These are phyloP conservation scores for Intellagama lesueurii DNA, from an alignment of 2,797 vertebrate species.

Conservation along the genomic window DNA sequence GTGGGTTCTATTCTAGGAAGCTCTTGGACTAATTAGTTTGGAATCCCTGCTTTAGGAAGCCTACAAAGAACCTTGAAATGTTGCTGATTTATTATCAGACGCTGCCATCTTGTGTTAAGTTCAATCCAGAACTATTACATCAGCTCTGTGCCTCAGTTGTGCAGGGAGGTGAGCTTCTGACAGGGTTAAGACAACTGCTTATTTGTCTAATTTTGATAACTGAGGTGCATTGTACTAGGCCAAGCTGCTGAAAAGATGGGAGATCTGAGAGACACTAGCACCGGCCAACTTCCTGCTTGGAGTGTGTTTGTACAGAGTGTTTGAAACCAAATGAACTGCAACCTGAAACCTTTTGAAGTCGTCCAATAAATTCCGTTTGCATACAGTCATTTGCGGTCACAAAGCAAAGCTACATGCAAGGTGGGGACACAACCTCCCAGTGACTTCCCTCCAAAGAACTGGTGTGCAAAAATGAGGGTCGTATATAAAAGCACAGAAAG, in stretches of 20 bases:
- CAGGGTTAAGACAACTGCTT: not conserved
- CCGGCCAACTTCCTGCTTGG: not conserved
- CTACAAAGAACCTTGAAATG: not conserved
- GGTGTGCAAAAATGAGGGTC: not conserved
- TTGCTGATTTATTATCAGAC: not conserved
- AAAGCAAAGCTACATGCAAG: not conserved
- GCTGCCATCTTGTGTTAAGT: constrained; percentile 24
- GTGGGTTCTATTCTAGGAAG: constrained; percentile 27
- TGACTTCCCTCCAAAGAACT: not conserved
- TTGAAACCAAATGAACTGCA: constrained; percentile 58
- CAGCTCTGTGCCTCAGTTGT: not conserved
- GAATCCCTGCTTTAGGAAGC: not conserved
- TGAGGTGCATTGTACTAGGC: not conserved
- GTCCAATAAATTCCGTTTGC: constrained; percentile 71
- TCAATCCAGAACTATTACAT: constrained; percentile 5
- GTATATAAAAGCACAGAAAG: not conserved
- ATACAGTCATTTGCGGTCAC: constrained; percentile 28
- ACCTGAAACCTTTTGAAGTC: constrained; percentile 55
- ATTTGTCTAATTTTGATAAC: constrained; percentile 14
- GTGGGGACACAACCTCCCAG: not conserved
- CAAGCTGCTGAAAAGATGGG: not conserved
- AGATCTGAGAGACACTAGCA: not conserved
- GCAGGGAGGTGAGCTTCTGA: not conserved
- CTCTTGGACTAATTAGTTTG: constrained; percentile 4
- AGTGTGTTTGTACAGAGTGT: constrained; percentile 56